Conservation (phyloP, 92 coral and sea anemone genomes). For the Siderastrea radians region DNA sequence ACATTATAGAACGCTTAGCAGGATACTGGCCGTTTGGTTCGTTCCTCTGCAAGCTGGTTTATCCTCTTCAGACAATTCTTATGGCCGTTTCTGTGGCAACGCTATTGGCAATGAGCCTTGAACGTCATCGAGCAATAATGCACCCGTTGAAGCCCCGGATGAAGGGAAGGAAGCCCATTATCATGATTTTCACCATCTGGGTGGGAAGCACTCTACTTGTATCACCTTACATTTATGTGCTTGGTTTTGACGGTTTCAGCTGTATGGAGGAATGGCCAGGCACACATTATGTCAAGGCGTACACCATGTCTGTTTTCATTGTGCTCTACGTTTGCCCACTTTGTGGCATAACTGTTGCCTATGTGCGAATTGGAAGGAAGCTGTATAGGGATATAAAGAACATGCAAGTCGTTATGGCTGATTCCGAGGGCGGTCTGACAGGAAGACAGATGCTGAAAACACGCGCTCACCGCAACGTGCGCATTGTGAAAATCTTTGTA, state of each 20-base stretch:
- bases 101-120: constrained; percentile 91
- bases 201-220: constrained; percentile 78
- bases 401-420: constrained; percentile 65
- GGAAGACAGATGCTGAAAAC: constrained; percentile 64
- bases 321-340: constrained; percentile 83
- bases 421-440: constrained; percentile 39
- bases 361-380: constrained; percentile 75
- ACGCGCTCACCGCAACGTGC: constrained; percentile 82
- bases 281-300: constrained; percentile 59
- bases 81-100: constrained; percentile 90
- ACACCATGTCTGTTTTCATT: constrained; percentile 81
- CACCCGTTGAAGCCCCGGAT: constrained; percentile 85
- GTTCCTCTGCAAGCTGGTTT: constrained; percentile 86
- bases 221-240: constrained; percentile 80
- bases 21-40: constrained; percentile 85
- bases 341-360: constrained; percentile 74
- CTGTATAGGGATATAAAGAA: constrained; percentile 79
- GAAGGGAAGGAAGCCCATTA: constrained; percentile 66
- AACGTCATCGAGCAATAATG: constrained; percentile 89
- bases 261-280: constrained; percentile 87
- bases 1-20: constrained; percentile 78
- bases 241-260: constrained; percentile 55
- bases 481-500: constrained; percentile 87
- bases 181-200: constrained; percentile 78
- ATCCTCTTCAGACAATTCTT: constrained; percentile 89